Base-by-base conservation (phyloP, 2,888 invertebrate species). In the Drosophila kuntzei region DNA sequence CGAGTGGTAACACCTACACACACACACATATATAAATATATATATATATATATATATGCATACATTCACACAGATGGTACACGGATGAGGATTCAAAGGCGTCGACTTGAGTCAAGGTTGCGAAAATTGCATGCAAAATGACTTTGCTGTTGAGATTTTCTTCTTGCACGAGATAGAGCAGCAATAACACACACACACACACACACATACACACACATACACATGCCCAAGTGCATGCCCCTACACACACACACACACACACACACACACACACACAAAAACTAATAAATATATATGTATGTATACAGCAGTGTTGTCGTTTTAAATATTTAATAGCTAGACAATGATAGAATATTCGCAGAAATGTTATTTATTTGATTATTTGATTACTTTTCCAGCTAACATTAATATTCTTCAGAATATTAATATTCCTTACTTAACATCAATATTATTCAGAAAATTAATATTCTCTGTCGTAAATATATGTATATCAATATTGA, bases 81-180 rank as follows among this genome's bases (percentile, higher is more conserved):
- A 16, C 20, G 27, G 55, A 57, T 64, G 53, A 32, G 59, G 39
- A 57, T 68, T 53, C 37, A 60, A 77, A 65, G 80, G 64, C 65
- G 61, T 36, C 69, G 64, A 69, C 71, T 82, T 66, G 66, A 74
- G 68, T 68, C 80, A 85, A 89, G 88, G 89, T 76, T 88, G 71
- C 67, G 63, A 64, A 60, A 68, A 76, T 72, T 82, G 76, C 74
- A 89, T 87, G 78, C 71, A 76, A 80, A 85, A 85, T 87, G 77
- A 71, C 85, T 71, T 80, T 74, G 69, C 70, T 68, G 81, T 82
- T 82, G 78, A 86, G 85, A 85, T 87, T 87, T 63, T 47, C 61
- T 65, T 49, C 77, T 37, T 18, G 47, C 39, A 22, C 60, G 65
- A 66, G 87, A 81, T 81, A 81, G 72, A 81, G 80, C 80, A 76